Percentiles rank a stretch among this genome's conserved stretches.
These are phyloP conservation scores for Paradoxurus hermaphroditus DNA, from an alignment of 2,113 vertebrate species.

Conservation along the genomic window DNA sequence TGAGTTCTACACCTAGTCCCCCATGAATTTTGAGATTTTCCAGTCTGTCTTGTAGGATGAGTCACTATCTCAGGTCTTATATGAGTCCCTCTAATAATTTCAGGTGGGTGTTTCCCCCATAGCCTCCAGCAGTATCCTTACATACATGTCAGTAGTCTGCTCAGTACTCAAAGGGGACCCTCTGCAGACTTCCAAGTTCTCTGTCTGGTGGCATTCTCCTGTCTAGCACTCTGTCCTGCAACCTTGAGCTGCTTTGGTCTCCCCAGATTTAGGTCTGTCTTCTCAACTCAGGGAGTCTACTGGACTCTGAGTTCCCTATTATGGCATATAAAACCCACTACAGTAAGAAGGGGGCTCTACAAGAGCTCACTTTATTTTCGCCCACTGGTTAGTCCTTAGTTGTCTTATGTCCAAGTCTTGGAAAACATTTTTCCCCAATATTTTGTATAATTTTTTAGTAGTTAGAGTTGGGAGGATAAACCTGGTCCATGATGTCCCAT, in stretches of 20 bases:
- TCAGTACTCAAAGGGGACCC: background rate
- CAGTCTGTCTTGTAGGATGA: background rate
- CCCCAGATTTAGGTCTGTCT: background rate
- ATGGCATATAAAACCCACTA: background rate
- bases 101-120: background rate
- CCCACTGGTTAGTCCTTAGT: background rate
- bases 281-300: background rate
- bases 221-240: background rate
- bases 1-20: background rate
- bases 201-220: background rate
- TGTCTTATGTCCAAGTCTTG: background rate
- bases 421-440: background rate
- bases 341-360: background rate
- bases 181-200: background rate
- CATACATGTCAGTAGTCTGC: background rate
- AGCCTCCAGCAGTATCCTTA: background rate
- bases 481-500: background rate
- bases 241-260: background rate
- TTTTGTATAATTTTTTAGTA: background rate
- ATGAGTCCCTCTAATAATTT: background rate
- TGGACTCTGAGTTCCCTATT: background rate
- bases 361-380: background rate
- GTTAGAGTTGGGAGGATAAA: background rate
- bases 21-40: background rate
- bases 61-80: background rate